Base-by-base conservation (phyloP, 2,797 vertebrate species). In the Acrossocheilus wenchowensis region DNA sequence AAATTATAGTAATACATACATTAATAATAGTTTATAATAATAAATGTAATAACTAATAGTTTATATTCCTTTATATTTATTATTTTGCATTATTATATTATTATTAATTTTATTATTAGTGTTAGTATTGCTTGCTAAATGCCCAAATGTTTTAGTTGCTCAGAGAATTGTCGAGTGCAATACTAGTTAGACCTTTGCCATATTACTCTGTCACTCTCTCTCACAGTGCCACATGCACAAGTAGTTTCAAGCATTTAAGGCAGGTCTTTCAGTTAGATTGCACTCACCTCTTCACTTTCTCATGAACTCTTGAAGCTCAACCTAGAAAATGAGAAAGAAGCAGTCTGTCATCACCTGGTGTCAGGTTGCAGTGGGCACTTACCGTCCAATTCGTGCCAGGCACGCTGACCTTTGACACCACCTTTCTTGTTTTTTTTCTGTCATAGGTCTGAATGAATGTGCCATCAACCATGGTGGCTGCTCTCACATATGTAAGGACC, bases 401-500 rank as follows among this genome's bases (percentile, higher is more conserved):
- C 73, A 88, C 66, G 85, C 83, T 84, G 85, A 90, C 85, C 84
- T 86, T 89, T 88, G 45, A 86, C 86, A 80, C 45, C 45, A 26
- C 15, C 60, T 50, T 79, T 54, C 74, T 64, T 62, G 23, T 14
- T 54, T 68, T 60, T 73, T 73, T 71, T 45, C 74, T 77, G 57
- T 84, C 64, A n/a, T 93, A 99, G 98, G 96, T 81, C 88, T 97
- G 84, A 97, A 99, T 2, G 98, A 99, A 88, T 99, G 98, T 85
- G 91, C 95, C 0, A 93, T 94, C 89, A 98, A 97, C 94, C 99
- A 99, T 36, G 98, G 98, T 0, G 98, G 98, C 90, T 99, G 98
- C 92, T 99, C 98, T 48, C 98, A 99, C 94, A 96, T 98, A 93
- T 99, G 98, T 95, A 96, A 93, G 54, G 97, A 99, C 94, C 95